Base-by-base conservation (phyloP, 2,113 vertebrate genomes). In the Oplegnathus fasciatus region DNA sequence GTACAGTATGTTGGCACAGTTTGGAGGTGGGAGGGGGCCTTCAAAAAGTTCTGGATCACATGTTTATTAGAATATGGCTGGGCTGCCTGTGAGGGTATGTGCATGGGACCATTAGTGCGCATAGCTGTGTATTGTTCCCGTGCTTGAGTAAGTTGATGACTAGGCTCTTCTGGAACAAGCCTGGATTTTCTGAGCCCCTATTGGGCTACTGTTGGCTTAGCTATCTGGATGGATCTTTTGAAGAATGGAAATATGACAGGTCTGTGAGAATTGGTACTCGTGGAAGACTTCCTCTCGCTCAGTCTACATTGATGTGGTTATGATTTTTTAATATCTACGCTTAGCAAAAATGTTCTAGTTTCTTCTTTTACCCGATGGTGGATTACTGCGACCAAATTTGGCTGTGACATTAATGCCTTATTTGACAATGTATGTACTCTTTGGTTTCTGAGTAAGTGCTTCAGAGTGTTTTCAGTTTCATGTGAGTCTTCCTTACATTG, bases 161-260 rank as follows among this genome's bases (percentile, higher is more conserved):
- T 74, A 76, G 91, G 90, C 89, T 92, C 89, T 95, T 96, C 94
- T 95, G 92, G 95, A 95, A 95, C 86, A 87, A 80, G 78, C 90
- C 70, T 87, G 86, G 85, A 86, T 90, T 87, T 93, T 93, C 84
- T 85, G 70, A 92, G 77, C 84, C 15, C 73, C 80, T 82, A 87
- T 72, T 85, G 75, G 85, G 87, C 84, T 75, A 65, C 75, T 77
- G 77, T 86, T 85, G 85, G 85, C 84, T 88, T 75, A 37, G 78
- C 62, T 80, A 85, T 95, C 93, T 91, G 92, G 93, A 94, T 85
- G 78, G 71, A 82, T 89, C 87, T 85, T 88, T 88, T 74, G 81
- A 87, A 94, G 91, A 94, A 95, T 94, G 86, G 80, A 90, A 93
- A 92, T 91, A 88, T 93, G 91, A 84, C 89, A 94, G 86, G 84